Evolutionary conservation across 1,140 invertebrate genomes (phyloP), one percentile per base, ranked within the genome.

Genomic region (Himalopsyche phryganea): DNA sequence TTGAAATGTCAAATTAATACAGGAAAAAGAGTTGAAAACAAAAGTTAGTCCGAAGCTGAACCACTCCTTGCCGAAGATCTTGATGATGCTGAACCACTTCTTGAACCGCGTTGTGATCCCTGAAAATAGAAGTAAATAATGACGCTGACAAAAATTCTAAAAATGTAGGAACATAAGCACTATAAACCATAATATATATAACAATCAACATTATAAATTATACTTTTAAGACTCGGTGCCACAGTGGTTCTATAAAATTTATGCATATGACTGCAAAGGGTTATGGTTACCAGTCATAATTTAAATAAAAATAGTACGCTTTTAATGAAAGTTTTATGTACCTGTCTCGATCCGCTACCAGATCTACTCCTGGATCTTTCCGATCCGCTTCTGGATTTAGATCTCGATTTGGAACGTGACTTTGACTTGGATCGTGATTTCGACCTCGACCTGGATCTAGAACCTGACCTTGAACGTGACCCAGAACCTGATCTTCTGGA

Each of bases 331-430:
- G n/a, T 10, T 4, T 10, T 17, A 41, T 42, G 64, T 51, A 76
- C 75, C 65, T 69, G 71, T 69, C 68, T 68, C 2, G 75, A 76
- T 0, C 74, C 75, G 60, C 74, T 77, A 0, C 49, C 64, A 1
- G 74, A 76, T 4, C 72, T 65, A 63, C 71, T 76, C 50, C 67
- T 69, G 10, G 73, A 74, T 20, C 69, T 68, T 13, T 69, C 71
- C 6, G 73, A 76, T 1, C 69, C 72, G 32, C 68, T 71, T 11
- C 62, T 55, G 11, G 58, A 65, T 15, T 50, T 36, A 7, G 64
- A 40, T 38, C 13, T 46, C 6, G 60, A 60, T 1, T 47, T 35
- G 20, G 66, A 36, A 1, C 28, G 58, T 51, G 46, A 58, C 14
- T 44, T 58, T 55, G 41, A 67, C 50, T 58, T 58, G 52, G 56